Evolutionary conservation across 2,888 invertebrate genomes (phyloP), one percentile per base, ranked within the genome.

Genomic region (Tuta absoluta): DNA sequence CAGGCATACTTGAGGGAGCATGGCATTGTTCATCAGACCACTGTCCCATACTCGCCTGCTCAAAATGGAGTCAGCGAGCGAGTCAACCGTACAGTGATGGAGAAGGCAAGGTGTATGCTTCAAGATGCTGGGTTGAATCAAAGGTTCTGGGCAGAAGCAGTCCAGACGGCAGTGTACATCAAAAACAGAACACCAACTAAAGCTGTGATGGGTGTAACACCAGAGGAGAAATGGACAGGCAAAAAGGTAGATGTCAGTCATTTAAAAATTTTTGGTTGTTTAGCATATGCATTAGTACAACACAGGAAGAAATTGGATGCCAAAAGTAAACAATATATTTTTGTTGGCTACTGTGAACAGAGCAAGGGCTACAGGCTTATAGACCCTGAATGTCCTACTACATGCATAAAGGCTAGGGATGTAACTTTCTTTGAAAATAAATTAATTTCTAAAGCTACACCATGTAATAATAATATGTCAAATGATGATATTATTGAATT

Each of bases 61-160:
- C 73, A 75, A 49, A 81, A 79, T 69, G 80, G 75, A 0, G 10
- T 71, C 12, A 70, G 76, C 1, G 80, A 81, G 63, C 48, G 76
- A 8, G 61, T 63, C 61, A 67, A 66, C 48, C 56, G 66, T n/a
- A 62, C 53, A 1, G 14, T 62, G 1, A 14, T 62, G 17, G 62
- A 72, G n/a, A 37, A 57, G 23, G 66, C 67, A 17, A 64, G 53
- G 37, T 64, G 64, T 14, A 64, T 68, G 66, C 38, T 65, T 4
- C 45, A 63, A 17, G 19, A 59, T 56, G 63, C 68, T 0, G 12
- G 24, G 1, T 11, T 63, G 2, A 19, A 14, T 53, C 65, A 51
- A 51, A 19, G 17, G 10, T 64, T 60, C 58, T 51, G 49, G 66
- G 68, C 60, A 17, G 68, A 68, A 62, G 68, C 68, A 45, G 62